Evolutionary conservation across 2,888 invertebrate species (phyloP), one percentile per base, ranked within the genome.

Genomic region (Barypeithes pellucidus): DNA sequence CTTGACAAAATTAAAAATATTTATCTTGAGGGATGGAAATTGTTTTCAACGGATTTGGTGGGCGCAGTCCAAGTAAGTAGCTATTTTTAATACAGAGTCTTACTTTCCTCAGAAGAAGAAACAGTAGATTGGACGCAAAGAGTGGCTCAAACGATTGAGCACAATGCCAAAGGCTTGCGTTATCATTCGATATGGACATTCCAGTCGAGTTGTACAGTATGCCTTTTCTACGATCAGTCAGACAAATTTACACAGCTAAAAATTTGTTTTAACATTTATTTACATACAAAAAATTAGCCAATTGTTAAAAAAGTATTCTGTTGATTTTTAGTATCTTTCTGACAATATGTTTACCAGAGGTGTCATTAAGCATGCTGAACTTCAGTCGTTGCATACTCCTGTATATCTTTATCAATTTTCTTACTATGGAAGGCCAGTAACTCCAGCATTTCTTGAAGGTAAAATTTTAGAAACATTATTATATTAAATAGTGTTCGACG

Each of bases 331-430:
- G 63, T 65, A 9, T 11, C 0, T n/a, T 2, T 12, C 45, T 22
- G 68, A 69, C 22, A 52, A 47, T 41, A 14, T 45, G 5, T 50
- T 52, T 16, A 39, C 11, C 2, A 69, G 68, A 29, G 24, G 47
- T 24, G 11, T 47, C 16, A 52, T 62, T 8, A 69, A 69, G 61
- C 61, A 61, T 39, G 68, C 62, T 2, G 16, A 52, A 22, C 68
- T 69, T 2, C 52, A 50, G 22, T 61, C 59, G n/a, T 16, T 2
- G 11, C 62, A 52, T 52, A 52, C 24, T 11, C 41, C 68, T 12
- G 68, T 70, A 57, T 76, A 78, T 77, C 75, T 82, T 80, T 69
- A 69, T 29, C 50, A 52, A 41, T 52, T 69, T 62, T 12, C 61
- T 3, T 69, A 57, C 18, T 57, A 33, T 57, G 54, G 54, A 57